Conservation (phyloP, 53 echinoderm and acorn worm genomes). For the Holothuria scabra region DNA sequence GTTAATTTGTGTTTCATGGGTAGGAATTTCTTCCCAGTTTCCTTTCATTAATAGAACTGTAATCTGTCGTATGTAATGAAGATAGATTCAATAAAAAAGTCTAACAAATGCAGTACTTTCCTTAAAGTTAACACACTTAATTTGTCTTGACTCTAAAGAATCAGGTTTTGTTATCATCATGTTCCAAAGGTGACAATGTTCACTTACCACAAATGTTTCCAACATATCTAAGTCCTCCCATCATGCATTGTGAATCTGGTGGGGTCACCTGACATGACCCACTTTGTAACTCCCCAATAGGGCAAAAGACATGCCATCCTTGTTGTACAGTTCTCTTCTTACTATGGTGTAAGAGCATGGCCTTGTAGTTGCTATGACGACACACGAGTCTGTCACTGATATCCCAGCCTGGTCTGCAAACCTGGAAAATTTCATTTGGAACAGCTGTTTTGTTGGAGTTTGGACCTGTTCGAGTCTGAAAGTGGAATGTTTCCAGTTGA, state of each 20-base stretch:
- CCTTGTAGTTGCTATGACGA: conserved; percentile 20
- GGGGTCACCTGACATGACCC: conserved; percentile 11
- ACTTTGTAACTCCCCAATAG: background rate
- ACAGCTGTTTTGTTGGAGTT: background rate
- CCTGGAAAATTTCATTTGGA: background rate
- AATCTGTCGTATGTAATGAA: no score
- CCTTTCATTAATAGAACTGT: no score
- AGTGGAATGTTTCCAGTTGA: no score
- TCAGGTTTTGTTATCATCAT: no score
- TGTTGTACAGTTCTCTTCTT: background rate
- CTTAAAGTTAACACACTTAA: no score
- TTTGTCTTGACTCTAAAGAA: no score
- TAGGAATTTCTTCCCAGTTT: no score
- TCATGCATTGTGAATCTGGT: background rate
- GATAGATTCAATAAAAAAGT: no score
- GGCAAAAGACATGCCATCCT: conserved; percentile 25
- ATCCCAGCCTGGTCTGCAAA: conserved; percentile 28
- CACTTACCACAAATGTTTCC: conserved; percentile 35
- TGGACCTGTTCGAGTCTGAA: background rate
- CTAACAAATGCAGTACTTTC: no score
- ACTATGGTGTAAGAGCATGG: background rate
- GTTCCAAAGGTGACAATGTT: background rate
- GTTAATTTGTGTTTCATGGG: no score
- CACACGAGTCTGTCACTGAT: background rate
- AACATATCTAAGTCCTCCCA: background rate